Conservation (phyloP, 2,888 invertebrate genomes). For the Tinea semifulvella region DNA sequence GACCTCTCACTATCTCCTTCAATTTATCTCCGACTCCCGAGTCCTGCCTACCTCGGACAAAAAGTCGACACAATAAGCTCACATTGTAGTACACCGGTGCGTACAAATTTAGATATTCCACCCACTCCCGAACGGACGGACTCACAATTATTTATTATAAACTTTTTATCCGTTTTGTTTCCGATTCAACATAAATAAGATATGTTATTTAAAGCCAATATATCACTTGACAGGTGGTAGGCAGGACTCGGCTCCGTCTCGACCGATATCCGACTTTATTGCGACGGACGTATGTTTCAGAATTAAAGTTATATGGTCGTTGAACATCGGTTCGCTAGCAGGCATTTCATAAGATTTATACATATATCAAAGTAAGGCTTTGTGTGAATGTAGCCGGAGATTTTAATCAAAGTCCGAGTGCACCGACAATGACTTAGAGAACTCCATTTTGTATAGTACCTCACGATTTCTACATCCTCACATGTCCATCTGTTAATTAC, state of each 20-base stretch:
- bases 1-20: slow-evolving; percentile 39
- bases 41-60: too few species aligned
- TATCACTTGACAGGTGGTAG: slow-evolving; percentile 68
- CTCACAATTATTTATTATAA: slow-evolving; percentile 58
- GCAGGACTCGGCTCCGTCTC: slow-evolving; percentile 26
- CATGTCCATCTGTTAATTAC: too few species aligned
- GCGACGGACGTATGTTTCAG: background rate
- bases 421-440: slow-evolving; percentile 29
- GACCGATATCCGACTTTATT: background rate
- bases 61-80: slow-evolving; percentile 20
- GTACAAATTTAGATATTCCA: slow-evolving; percentile 62
- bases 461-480: too few species aligned
- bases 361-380: slow-evolving; percentile 61
- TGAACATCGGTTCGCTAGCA: slow-evolving; percentile 37
- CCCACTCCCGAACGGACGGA: slow-evolving; percentile 37
- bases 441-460: slow-evolving; percentile 18
- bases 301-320: slow-evolving; percentile 11
- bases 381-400: slow-evolving; percentile 60
- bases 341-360: slow-evolving; percentile 59
- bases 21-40: slow-evolving; percentile 49
- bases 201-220: slow-evolving; percentile 67
- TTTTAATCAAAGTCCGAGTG: slow-evolving; percentile 60
- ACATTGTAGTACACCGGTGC: slow-evolving; percentile 37
- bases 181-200: slow-evolving; percentile 68
- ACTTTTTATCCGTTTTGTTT: slow-evolving; percentile 62